Percentiles rank a stretch among this genome's conserved stretches.
phyloP scores from a whole-genome alignment of 1,140 invertebrate species.

The Galleria mellonella region DNA sequence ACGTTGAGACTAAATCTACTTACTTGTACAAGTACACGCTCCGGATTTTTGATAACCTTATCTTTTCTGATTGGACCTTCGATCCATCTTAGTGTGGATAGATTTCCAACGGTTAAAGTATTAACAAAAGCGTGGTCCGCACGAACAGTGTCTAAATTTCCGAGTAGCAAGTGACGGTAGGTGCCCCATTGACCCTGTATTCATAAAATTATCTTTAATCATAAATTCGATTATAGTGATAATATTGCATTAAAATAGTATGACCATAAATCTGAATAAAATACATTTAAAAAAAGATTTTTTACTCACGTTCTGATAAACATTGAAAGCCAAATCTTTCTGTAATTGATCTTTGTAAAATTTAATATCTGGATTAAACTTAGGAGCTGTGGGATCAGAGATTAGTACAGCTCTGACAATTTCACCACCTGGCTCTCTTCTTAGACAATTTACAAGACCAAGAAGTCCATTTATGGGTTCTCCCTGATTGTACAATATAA shows the following conservation, averaged over 20 bases:
- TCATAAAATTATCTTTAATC: too few relatives aligned
- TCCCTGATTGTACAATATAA: conserved; percentile 77
- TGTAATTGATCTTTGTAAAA: conserved; percentile 80
- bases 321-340: conserved; percentile 87
- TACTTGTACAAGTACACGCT: conserved; percentile 70
- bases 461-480: conserved; percentile 85
- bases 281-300: too few relatives aligned
- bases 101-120: conserved; percentile 85
- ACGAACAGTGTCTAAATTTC: conserved; percentile 52
- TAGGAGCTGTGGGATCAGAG: conserved; percentile 78
- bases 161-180: conserved; percentile 81
- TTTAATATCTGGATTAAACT: conserved; percentile 77
- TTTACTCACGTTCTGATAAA: conserved; percentile 78
- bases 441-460: conserved; percentile 87
- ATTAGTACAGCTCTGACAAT: conserved; percentile 77
- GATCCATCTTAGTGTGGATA: conserved; percentile 90
- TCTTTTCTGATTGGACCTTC: conserved; percentile 73
- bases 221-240: too few relatives aligned
- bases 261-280: too few relatives aligned
- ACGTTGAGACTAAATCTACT: too few relatives aligned
- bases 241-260: too few relatives aligned
- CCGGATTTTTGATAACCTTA: conserved; percentile 40
- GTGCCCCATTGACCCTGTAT: conserved; percentile 84
- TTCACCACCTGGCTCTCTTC: conserved; percentile 81
- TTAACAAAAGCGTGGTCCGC: conserved; percentile 86